Evolutionary conservation across 92 coral and sea anemone genomes (phyloP).

Genomic region (Bergia puertoricense): DNA sequence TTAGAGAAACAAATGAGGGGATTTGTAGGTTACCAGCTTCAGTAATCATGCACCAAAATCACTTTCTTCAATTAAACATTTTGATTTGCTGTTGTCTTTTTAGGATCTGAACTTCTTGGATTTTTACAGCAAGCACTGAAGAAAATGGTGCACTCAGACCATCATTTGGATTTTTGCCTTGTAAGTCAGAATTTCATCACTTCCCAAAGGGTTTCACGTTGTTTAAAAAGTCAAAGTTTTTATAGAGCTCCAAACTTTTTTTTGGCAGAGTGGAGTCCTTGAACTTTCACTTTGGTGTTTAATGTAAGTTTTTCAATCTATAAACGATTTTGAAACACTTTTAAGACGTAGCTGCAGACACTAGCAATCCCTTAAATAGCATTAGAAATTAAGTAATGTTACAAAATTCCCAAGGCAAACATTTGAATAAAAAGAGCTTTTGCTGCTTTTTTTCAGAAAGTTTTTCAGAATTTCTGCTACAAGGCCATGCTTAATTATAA

Average conservation of each 20-base stretch:
- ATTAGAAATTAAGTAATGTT: too few relatives aligned
- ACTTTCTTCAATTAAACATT: not conserved
- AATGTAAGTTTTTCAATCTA: too few relatives aligned
- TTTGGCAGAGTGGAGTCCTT: not conserved
- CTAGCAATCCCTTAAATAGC: too few relatives aligned
- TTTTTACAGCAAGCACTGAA: constrained; percentile 42
- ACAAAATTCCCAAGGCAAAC: too few relatives aligned
- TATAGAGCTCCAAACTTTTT: not conserved
- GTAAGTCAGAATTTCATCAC: constrained; percentile 16
- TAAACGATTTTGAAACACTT: too few relatives aligned
- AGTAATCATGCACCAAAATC: not conserved
- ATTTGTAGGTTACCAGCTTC: not conserved
- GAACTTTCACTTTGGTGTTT: not conserved
- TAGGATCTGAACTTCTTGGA: constrained; percentile 39
- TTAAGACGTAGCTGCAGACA: too few relatives aligned
- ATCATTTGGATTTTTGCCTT: constrained; percentile 27
- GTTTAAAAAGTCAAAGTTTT: too few relatives aligned
- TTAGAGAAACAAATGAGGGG: too few relatives aligned
- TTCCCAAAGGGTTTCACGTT: not conserved
- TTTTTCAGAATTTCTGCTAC: too few relatives aligned
- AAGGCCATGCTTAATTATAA: too few relatives aligned
- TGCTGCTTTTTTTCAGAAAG: too few relatives aligned
- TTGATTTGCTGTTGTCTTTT: not conserved
- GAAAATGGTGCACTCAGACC: constrained; percentile 34
- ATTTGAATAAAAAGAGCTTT: too few relatives aligned